phyloP scores from a whole-genome alignment of 2,888 invertebrate species.

The Parnassius apollo region DNA sequence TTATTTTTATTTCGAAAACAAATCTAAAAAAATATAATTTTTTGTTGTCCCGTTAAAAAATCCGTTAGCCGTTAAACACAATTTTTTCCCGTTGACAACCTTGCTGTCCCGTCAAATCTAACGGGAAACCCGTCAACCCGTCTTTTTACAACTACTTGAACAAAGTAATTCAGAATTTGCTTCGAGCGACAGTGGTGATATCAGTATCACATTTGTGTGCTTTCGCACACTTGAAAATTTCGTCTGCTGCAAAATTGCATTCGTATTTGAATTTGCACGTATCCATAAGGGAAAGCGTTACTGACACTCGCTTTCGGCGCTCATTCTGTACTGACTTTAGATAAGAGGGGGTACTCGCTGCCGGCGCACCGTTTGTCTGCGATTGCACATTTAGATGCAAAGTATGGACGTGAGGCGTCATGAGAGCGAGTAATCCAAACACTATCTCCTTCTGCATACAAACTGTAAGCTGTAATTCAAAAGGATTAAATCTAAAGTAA shows the following conservation, averaged over 20 bases:
- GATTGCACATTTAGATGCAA: slow-evolving; percentile 52
- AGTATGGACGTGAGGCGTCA: slow-evolving; percentile 39
- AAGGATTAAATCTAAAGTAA: neutral
- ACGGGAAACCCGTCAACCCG: too few relatives aligned
- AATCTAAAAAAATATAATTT: too few relatives aligned
- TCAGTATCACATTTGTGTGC: neutral
- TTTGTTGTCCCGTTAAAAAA: too few relatives aligned
- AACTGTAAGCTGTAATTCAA: slow-evolving; percentile 7
- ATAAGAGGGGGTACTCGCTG: slow-evolving; percentile 30
- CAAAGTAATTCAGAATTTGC: too few relatives aligned
- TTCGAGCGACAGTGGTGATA: too few relatives aligned
- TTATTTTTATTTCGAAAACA: too few relatives aligned
- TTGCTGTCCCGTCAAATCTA: too few relatives aligned
- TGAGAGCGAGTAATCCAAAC: slow-evolving; percentile 33
- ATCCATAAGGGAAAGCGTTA: slow-evolving; percentile 2
- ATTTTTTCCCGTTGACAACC: too few relatives aligned
- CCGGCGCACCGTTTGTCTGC: slow-evolving; percentile 31
- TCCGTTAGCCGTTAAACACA: too few relatives aligned
- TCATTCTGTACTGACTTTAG: slow-evolving; percentile 24
- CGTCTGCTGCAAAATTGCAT: neutral
- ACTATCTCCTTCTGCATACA: slow-evolving; percentile 25
- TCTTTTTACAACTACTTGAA: too few relatives aligned
- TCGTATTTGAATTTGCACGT: neutral
- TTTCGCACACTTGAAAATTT: neutral
- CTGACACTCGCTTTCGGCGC: slow-evolving; percentile 6